Base-by-base conservation (phyloP, 37 sponge, comb jelly and placozoan species). In the Amphimedon queenslandica region DNA sequence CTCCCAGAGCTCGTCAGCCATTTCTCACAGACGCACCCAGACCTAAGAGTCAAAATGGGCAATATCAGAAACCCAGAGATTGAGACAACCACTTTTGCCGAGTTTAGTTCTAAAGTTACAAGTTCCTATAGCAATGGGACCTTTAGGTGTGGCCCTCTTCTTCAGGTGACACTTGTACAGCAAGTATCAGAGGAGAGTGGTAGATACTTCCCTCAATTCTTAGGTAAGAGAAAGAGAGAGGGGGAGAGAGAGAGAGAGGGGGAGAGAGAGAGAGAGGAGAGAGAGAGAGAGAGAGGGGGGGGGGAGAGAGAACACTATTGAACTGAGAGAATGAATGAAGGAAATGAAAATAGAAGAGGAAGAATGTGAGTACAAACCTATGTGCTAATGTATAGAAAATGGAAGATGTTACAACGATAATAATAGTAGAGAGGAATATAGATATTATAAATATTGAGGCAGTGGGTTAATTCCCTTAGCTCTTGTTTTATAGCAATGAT, bases 151-250 rank as follows among this genome's bases (percentile, higher is more conserved):
- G 98, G 98, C 5, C 84, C 85, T 3, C 79, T 97, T 38, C 71
- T 86, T 30, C 94, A 93, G 58, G 29, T 97, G 34, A 90, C 88
- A 41, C 40, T 97, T 41, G 94, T 97, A 41, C 92, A 92, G 23
- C 84, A 76, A 31, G 89, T 91, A 35, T 72, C 81, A 27, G 98
- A 97, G 77, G 98, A 97, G 63, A 39, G 67, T 4, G 98, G 98
- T 31, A 88, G 85, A 31, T 90, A 84, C 67, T 78, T 82, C 47
- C 73, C 79, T 23, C 64, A 73, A 41, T 34, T 81, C 37, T 70
- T 76, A 63, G 79, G 83, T 88, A 3, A 55, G 73, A 47, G 13
- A 47, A 47, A n/a, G n/a, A n/a, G n/a, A n/a, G n/a, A n/a, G n/a
- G n/a, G n/a, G n/a, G 71, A 25, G 42, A 5, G 42, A 40, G 71